Evolutionary conservation across 2,113 vertebrate genomes (phyloP), one percentile per base, ranked within the genome.

Genomic region (Rhinolophus ferrumequinum): DNA sequence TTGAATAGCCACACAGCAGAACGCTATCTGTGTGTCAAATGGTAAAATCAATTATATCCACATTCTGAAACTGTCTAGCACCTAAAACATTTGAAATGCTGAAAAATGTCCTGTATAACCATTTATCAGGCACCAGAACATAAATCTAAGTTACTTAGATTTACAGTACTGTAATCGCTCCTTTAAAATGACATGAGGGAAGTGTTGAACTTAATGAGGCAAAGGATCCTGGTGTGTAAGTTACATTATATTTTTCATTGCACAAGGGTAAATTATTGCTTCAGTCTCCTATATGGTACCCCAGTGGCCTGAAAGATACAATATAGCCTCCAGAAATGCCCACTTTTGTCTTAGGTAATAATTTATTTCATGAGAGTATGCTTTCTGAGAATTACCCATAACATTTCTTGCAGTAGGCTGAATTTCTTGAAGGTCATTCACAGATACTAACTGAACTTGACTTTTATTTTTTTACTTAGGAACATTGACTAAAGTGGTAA

Each of bases 171-270:
- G 62, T 56, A 85, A 30, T 94, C 52, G 94, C 81, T 87, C 38
- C 89, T 93, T 92, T 93, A 92, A 93, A 95, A 93, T 95, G 91
- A 24, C 91, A 76, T 76, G 86, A 89, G 95, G 86, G 91, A 97
- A 97, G 66, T 58, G 24, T 95, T 97, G 94, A 92, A 91, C 73
- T 94, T 94, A 96, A 97, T 90, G 97, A 97, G 67, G 95, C 96
- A 91, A 82, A 96, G 93, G 60, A 83, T 95, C 83, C 86, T 97
- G 44, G 86, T 72, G 66, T 94, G 82, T 41, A 90, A 90, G 87
- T 90, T 85, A 67, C 80, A 97, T 77, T 98, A 35, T 76, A 94
- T 96, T 90, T 96, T 95, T 93, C 85, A 94, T 69, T 92, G 69
- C 87, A 79, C 50, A 54, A 60, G 83, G 33, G 89, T 94, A 95